phyloP scores from a whole-genome alignment of 2,113 vertebrate genomes.

The Megaceryle torquata region DNA sequence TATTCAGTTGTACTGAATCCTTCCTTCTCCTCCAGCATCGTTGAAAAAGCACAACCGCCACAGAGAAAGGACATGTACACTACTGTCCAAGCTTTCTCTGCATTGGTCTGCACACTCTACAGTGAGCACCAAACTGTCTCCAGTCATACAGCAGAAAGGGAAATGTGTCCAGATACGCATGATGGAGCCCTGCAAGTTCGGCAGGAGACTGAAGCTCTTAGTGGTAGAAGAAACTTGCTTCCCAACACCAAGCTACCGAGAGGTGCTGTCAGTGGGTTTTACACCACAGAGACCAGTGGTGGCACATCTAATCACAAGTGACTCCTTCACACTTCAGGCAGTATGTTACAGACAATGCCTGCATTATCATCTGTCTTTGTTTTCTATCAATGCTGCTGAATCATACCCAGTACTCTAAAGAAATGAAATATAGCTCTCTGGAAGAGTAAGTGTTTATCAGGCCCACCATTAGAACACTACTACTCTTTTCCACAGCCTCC shows the following conservation, averaged over 20 bases:
- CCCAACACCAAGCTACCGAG: background rate
- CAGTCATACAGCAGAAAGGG: background rate
- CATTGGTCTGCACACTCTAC: background rate
- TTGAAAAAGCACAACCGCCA: background rate
- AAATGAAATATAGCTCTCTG: background rate
- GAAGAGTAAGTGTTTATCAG: background rate
- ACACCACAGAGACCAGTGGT: background rate
- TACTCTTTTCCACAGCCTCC: background rate
- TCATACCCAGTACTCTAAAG: fast-evolving
- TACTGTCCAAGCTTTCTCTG: background rate
- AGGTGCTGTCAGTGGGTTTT: background rate
- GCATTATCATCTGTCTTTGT: background rate
- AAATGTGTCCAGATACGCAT: background rate
- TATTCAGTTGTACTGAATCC: background rate
- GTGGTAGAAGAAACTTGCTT: background rate
- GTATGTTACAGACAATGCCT: background rate
- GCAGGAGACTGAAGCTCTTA: background rate
- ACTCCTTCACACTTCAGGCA: background rate
- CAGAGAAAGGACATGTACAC: background rate
- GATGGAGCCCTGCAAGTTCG: background rate
- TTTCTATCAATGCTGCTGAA: background rate
- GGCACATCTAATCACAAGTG: fast-evolving
- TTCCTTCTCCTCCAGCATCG: background rate
- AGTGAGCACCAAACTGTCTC: background rate
- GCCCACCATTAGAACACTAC: background rate